Base-by-base conservation (phyloP, 2,888 invertebrate species). In the Epiblema foenella region DNA sequence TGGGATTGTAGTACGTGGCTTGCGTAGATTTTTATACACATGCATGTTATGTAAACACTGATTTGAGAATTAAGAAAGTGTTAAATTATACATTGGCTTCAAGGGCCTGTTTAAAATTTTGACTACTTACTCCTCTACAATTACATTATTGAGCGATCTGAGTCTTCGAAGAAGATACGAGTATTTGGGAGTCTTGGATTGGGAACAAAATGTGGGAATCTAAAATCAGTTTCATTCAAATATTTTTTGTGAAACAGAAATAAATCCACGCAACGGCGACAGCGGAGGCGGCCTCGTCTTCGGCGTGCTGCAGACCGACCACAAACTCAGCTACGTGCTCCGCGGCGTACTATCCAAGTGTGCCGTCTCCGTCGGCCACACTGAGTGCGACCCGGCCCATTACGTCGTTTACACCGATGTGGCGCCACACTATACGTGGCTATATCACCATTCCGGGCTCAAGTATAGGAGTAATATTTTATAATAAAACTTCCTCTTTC, bases 211-310 rank as follows among this genome's bases (percentile, higher is more conserved):
- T 33, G 5, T 33, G 8, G 9, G 2, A 33, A 5, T 33, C 8
- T 5, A 33, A 33, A 33, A 5, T 33, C 33, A 33, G 33, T 33
- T 33, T 5, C 7, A 33, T 33, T 33, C n/a, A n/a, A n/a, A n/a
- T 33, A 5, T 33, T 33, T 33, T 42, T 59, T 59, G n/a, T 58
- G 46, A 74, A 83, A 17, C 78, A 94, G 94, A 91, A 15, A 90
- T 91, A 10, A 94, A 94, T 52, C 95, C 95, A 24, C 94, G 95
- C 56, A 95, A 95, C 78, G 95, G 95, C 0, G 95, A 95, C 77
- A 95, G 95, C 73, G 95, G 95, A 0, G 95, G 95, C 17, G 95
- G 95, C 18, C 84, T 95, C 1, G 87, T 93, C 0, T 83, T 95
- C 51, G 87, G 89, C 24, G 85, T 84, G 2, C 75, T 86, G 42